Evolutionary conservation across 37 sponge, comb jelly and placozoan genomes (phyloP), one percentile per base, ranked within the genome.

Genomic region (Chondrilla cf. caribensis): DNA sequence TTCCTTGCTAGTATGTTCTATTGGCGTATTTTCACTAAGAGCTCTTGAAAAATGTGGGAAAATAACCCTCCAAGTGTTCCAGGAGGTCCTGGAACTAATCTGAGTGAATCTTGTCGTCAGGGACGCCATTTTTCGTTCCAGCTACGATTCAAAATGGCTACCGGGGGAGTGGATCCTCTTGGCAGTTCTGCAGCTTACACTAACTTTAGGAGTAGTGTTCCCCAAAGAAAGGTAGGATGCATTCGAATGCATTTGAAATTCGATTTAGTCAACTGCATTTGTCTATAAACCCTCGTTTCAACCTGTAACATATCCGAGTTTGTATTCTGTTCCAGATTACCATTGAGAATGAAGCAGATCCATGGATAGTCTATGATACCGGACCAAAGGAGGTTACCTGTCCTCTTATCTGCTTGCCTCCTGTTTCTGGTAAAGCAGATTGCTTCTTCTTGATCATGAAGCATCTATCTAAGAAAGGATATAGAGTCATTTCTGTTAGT

Each of bases 351-450:
- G 47, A 85, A 33, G 86, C 89, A 11, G 86, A 93, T 36, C 60
- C 86, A 3, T 98, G 99, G 99, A 81, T 85, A 21, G 54, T 96
- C 71, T 98, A 98, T 70, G 99, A 98, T 84, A 93, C 96, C 58
- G 99, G 99, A 17, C 99, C 99, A n/a, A 81, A 84, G 38, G 43
- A 83, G 29, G 95, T 98, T 15, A 81, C 82, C 18, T 91, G 93
- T 66, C 99, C 99, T 0, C 77, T 98, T 33, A 83, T 98, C 15
- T 96, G 91, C 54, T 70, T 98, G 9, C 91, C 99, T 25, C 96
- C 99, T 21, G 93, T 89, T 31, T 89, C 90, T 82, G 96, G 95
- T 2, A 92, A 89, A 29, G 95, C 96, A 5, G 96, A 98, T 71
- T 89, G 87, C 58, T 98, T 95, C 86, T 98, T 86, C 68, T 81